phyloP scores from a whole-genome alignment of 2,113 vertebrate species.

The Fulmarus glacialis region DNA sequence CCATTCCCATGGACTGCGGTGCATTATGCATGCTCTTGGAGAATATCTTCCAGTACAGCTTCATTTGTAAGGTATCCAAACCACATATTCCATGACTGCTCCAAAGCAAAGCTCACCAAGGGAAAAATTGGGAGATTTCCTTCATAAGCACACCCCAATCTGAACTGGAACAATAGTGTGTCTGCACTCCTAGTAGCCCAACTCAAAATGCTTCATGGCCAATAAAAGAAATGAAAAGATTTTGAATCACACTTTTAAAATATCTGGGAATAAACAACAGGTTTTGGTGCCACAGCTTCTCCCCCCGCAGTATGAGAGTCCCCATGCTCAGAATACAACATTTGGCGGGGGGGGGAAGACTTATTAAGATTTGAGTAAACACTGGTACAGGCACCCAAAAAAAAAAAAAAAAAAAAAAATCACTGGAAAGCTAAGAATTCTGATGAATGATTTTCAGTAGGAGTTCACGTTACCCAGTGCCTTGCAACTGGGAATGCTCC shows the following conservation, averaged over 20 bases:
- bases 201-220: not conserved
- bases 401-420: not conserved
- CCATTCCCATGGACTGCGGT: accelerated
- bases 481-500: not conserved
- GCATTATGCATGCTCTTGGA: not conserved
- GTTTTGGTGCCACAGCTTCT: not conserved
- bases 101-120: not conserved
- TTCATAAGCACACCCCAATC: not conserved
- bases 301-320: not conserved
- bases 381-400: not conserved
- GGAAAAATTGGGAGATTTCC: not conserved
- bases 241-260: not conserved
- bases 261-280: not conserved
- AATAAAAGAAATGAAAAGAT: not conserved
- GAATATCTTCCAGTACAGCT: not conserved
- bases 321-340: not conserved
- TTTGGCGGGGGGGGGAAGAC: too few species aligned
- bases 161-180: not conserved
- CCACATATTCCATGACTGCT: not conserved
- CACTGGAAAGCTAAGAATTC: not conserved
- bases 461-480: not conserved
- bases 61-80: not conserved
- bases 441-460: not conserved
- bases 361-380: not conserved
- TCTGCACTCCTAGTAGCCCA: too few species aligned